Evolutionary conservation across 1,140 invertebrate genomes (phyloP), one percentile per base, ranked within the genome.

Genomic region (Orius insidiosus): DNA sequence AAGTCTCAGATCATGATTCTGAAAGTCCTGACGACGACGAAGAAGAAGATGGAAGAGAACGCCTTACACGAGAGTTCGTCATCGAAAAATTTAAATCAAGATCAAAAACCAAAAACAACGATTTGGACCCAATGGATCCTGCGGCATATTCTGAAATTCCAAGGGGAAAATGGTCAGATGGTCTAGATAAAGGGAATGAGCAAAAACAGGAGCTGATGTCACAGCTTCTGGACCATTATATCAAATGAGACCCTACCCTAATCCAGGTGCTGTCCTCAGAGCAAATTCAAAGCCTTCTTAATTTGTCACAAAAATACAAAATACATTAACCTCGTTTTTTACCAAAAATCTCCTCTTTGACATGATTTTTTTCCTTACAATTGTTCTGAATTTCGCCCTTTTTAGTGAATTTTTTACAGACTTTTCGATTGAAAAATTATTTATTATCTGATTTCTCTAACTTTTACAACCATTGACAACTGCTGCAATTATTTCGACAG

Each of bases 221-320:
- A 95, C 89, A 45, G 90, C 82, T 14, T 77, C 82, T 6, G 90
- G 92, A 6, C 83, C 87, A 7, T 61, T 88, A 15, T 88, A 76
- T 61, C 86, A 89, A 63, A 81, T 82, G 74, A 69, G 89, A 57
- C 89, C 89, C 0, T 94, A 94, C 63, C 88, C 88, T 13, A 86
- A 79, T 60, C 90, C 89, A 40, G 89, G 88, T 18, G 85, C 85
- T 51, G 78, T 93, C 52, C 65, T 94, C 31, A 68, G 76, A 52
- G 78, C 78, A 9, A 85, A 85, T 64, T 36, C 35, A n/a, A 36
- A 36, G 9, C 35, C 35, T 33, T n/a, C 32, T 24, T 24, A 24
- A 24, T 4, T 24, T 24, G 3, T 7, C 3, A 24, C 24, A 24
- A 24, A 3, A 24, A 24, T 7, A 24, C n/a, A n/a, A n/a, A n/a